phyloP scores from a whole-genome alignment of 1,140 invertebrate genomes.

The Drosophila ogumai region DNA sequence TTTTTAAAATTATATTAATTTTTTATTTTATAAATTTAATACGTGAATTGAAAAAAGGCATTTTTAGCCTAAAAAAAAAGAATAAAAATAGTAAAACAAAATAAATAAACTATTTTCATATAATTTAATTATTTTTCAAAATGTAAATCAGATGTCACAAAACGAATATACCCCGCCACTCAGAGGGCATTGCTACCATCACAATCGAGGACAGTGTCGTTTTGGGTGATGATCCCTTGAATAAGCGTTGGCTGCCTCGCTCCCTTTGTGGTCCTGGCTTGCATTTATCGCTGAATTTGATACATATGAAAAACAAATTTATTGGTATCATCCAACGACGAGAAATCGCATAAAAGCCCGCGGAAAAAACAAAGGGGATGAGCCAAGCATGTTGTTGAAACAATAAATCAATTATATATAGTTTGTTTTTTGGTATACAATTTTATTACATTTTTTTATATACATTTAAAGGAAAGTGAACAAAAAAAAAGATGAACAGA shows the following conservation, averaged over 20 bases:
- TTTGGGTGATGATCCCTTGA: slow-evolving; percentile 5
- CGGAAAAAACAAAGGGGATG: slow-evolving; percentile 12
- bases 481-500: neutral
- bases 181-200: neutral
- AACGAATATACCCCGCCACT: neutral
- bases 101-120: neutral
- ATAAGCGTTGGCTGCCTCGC: neutral
- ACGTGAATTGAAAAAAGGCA: too few species aligned
- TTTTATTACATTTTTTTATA: slow-evolving; percentile 1
- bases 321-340: slow-evolving; percentile 17
- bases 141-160: neutral
- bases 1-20: too few species aligned
- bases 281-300: slow-evolving; percentile 35
- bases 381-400: slow-evolving; percentile 20
- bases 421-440: slow-evolving; percentile 23
- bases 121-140: too few species aligned
- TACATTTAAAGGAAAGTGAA: slow-evolving; percentile 14
- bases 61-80: too few species aligned
- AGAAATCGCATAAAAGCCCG: slow-evolving; percentile 28
- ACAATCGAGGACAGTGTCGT: neutral
- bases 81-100: too few species aligned
- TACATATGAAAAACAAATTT: slow-evolving; percentile 32
- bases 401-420: slow-evolving; percentile 59
- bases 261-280: slow-evolving; percentile 3
- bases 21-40: too few species aligned